phyloP scores from a whole-genome alignment of 2,797 vertebrate genomes.

The Siniperca undulata region DNA sequence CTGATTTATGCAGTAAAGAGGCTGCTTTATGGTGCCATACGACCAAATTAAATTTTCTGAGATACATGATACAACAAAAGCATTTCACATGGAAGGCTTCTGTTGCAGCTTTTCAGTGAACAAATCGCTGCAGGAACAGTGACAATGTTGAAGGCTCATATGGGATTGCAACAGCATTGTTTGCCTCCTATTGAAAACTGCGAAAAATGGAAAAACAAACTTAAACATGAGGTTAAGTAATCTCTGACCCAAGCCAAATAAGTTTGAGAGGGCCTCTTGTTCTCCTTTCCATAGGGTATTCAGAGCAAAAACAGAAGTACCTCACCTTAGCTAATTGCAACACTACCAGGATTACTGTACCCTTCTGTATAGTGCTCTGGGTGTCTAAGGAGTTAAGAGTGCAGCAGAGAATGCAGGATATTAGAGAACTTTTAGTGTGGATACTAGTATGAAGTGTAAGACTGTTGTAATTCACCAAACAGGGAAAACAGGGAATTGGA shows the following conservation, averaged over 20 bases:
- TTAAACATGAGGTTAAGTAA: slow-evolving; percentile 33
- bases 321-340: slow-evolving; percentile 41
- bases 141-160: slow-evolving; percentile 10
- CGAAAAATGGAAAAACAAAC: slow-evolving; percentile 18
- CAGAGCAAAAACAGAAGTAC: slow-evolving; percentile 44
- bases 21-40: slow-evolving; percentile 46
- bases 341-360: slow-evolving; percentile 37
- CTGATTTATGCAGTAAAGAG: slow-evolving; percentile 54
- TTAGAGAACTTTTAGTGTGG: slow-evolving; percentile 60
- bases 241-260: slow-evolving; percentile 21
- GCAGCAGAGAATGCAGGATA: slow-evolving; percentile 59
- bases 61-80: slow-evolving; percentile 24
- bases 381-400: slow-evolving; percentile 51
- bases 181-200: slow-evolving; percentile 29
- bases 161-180: slow-evolving; percentile 15
- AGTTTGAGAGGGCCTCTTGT: slow-evolving; percentile 9
- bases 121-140: slow-evolving; percentile 22
- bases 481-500: too few relatives aligned
- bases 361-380: slow-evolving; percentile 27
- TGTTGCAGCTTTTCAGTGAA: slow-evolving; percentile 27
- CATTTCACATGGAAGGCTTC: slow-evolving; percentile 17
- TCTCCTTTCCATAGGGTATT: slow-evolving; percentile 34
- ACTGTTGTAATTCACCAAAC: too few relatives aligned
- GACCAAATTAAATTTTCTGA: slow-evolving; percentile 38
- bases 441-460: slow-evolving; percentile 44